These are phyloP conservation scores for Tolypeutes matacus DNA, from an alignment of 2,797 vertebrate species.

Conservation along the genomic window DNA sequence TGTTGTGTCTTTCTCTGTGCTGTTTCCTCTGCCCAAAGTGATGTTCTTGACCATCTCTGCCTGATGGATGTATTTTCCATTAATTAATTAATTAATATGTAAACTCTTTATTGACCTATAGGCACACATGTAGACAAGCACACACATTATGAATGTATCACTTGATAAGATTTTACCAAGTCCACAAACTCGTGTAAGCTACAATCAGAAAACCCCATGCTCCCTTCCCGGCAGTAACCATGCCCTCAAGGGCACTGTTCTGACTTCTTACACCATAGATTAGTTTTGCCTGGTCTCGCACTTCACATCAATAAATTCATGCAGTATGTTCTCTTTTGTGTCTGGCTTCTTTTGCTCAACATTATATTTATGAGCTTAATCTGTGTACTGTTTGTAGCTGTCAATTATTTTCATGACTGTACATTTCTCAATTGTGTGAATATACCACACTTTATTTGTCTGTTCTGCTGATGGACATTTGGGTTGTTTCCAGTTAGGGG, in stretches of 20 bases:
- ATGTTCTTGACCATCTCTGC: background rate
- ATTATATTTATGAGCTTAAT: background rate
- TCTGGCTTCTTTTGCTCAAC: background rate
- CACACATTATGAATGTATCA: background rate
- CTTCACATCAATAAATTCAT: background rate
- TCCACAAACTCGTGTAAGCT: background rate
- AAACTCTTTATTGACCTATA: background rate
- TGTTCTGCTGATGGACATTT: background rate
- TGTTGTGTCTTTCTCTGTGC: background rate
- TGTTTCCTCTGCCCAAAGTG: background rate
- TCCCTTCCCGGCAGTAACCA: background rate
- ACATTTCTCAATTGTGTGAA: constrained; percentile 16
- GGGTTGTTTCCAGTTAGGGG: background rate
- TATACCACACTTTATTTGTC: background rate
- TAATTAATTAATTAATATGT: background rate
- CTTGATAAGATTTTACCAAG: background rate
- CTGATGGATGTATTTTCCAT: background rate
- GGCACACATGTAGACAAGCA: background rate
- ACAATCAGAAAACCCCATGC: background rate
- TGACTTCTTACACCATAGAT: background rate
- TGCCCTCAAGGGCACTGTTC: background rate
- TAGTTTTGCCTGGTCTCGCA: constrained; percentile 4
- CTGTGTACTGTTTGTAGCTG: background rate
- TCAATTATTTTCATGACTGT: constrained; percentile 34
- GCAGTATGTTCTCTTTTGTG: background rate